A percentile compares a stretch with the other conserved stretches of the same genome.
These are phyloP conservation scores for Acridotheres tristis DNA, from an alignment of 2,797 vertebrate genomes.

Conservation along the genomic window DNA sequence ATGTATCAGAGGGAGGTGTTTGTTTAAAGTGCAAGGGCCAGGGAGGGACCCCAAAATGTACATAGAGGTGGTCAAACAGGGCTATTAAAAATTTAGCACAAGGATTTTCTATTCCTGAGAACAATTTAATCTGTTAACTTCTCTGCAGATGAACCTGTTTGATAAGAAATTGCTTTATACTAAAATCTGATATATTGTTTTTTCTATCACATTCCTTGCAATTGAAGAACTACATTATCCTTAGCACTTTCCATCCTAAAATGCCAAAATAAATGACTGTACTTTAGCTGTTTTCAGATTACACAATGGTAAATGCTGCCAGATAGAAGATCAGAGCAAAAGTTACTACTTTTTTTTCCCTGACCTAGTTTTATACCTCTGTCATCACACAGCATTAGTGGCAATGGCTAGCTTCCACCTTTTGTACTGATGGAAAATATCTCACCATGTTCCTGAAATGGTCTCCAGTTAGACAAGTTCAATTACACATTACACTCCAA, in stretches of 20 bases:
- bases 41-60: background rate
- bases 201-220: background rate
- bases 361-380: background rate
- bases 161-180: background rate
- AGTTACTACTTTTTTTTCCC: background rate
- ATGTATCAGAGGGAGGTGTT: no score
- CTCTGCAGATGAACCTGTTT: background rate
- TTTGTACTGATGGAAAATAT: background rate
- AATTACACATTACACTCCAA: background rate
- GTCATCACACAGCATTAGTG: rapidly evolving
- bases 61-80: background rate
- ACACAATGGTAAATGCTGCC: background rate
- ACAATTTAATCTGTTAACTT: background rate
- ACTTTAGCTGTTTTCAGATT: background rate
- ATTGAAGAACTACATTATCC: background rate
- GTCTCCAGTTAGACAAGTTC: rapidly evolving
- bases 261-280: background rate
- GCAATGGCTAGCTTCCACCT: background rate
- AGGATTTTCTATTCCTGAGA: background rate
- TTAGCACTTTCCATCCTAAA: background rate
- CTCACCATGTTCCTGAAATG: background rate
- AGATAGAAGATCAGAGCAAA: background rate
- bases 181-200: background rate
- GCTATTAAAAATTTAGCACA: background rate
- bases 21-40: background rate